phyloP scores from a whole-genome alignment of 2,113 vertebrate genomes.

The Ailurus styani region DNA sequence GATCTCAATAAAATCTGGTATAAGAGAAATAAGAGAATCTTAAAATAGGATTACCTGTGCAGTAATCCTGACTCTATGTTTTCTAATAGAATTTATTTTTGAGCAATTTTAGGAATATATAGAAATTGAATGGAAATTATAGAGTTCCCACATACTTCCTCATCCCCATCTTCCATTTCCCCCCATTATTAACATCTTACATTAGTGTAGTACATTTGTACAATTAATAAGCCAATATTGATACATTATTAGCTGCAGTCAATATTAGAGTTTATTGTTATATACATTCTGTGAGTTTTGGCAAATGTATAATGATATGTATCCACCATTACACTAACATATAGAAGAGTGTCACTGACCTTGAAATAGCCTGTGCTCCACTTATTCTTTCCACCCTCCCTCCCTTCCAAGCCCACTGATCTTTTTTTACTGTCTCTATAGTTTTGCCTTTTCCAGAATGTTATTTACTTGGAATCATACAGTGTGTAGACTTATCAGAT shows the following conservation, averaged over 20 bases:
- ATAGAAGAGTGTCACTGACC: neutral
- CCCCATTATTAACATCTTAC: neutral
- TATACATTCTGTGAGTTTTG: neutral
- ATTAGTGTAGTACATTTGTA: neutral
- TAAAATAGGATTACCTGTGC: neutral
- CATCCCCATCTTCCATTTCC: neutral
- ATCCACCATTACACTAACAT: neutral
- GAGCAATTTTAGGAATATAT: neutral
- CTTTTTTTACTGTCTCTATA: neutral
- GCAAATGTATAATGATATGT: neutral
- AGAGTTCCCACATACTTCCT: neutral
- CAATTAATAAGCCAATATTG: neutral
- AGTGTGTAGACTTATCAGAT: neutral
- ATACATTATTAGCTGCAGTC: neutral
- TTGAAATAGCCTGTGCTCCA: neutral
- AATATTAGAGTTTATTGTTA: neutral
- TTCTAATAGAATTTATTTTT: neutral
- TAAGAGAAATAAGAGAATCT: neutral
- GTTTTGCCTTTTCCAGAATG: neutral
- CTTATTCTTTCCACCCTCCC: neutral
- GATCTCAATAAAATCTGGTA: neutral
- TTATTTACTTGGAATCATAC: neutral
- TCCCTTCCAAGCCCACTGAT: neutral
- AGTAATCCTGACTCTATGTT: neutral
- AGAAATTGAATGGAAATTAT: neutral